Percentiles rank a stretch among this genome's conserved stretches.
These are phyloP conservation scores for Ceyx cyanopectus DNA, from an alignment of 2,113 vertebrate species.

Conservation along the genomic window DNA sequence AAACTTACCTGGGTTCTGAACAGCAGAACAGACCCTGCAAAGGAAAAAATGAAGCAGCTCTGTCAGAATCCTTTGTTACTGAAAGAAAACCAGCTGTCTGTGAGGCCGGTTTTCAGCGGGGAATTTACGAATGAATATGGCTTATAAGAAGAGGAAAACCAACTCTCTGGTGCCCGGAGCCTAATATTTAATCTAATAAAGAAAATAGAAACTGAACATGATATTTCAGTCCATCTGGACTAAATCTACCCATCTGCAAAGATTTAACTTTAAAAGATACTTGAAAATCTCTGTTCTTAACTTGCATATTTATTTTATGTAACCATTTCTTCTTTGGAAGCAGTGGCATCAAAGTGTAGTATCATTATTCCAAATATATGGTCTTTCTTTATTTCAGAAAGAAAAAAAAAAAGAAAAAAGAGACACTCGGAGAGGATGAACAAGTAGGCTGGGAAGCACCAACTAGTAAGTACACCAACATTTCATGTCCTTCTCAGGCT, in stretches of 20 bases:
- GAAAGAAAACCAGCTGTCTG: background rate
- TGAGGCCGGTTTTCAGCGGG: background rate
- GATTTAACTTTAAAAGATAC: background rate
- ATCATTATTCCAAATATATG: background rate
- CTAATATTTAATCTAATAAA: background rate
- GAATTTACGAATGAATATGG: background rate
- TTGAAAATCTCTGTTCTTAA: background rate
- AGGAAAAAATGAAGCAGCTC: background rate
- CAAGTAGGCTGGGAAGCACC: background rate
- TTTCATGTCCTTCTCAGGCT: background rate
- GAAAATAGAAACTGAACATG: background rate
- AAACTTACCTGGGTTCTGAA: background rate
- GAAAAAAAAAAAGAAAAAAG: background rate
- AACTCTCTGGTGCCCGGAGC: background rate
- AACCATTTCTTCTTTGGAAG: background rate
- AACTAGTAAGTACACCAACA: accelerated
- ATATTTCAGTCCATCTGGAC: background rate
- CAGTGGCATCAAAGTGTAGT: background rate
- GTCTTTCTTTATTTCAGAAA: background rate
- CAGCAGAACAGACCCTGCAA: accelerated
- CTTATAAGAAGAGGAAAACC: background rate
- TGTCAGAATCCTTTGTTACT: background rate
- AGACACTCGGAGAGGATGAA: accelerated
- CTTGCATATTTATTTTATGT: background rate
- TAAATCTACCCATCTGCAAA: background rate